phyloP scores from a whole-genome alignment of 1,140 invertebrate genomes.

The Drosophila nigromelanica region DNA sequence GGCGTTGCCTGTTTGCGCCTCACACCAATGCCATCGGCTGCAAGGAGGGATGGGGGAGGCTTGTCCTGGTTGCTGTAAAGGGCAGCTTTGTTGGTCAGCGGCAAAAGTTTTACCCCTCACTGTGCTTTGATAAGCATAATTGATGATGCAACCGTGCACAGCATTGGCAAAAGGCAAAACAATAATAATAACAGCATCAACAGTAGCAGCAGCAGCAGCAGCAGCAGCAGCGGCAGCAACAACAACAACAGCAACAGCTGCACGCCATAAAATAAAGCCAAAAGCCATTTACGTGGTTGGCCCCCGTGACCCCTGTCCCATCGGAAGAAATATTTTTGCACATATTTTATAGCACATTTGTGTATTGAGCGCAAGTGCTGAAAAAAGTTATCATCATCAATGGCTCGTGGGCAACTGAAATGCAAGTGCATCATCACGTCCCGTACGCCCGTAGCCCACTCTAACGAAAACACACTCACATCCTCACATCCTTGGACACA shows the following conservation, averaged over 20 bases:
- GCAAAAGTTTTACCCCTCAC: conserved; percentile 65
- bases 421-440: conserved; percentile 68
- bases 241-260: conserved; percentile 19
- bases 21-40: not conserved
- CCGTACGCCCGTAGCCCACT: too few relatives aligned
- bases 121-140: conserved; percentile 80
- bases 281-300: conserved; percentile 65
- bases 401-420: conserved; percentile 38
- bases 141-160: conserved; percentile 73
- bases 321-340: conserved; percentile 67
- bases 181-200: conserved; percentile 27
- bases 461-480: conserved; percentile 23
- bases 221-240: conserved; percentile 23
- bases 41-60: not conserved
- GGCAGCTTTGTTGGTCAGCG: conserved; percentile 59
- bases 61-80: conserved; percentile 2
- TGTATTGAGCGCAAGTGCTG: conserved; percentile 76
- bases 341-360: conserved; percentile 81
- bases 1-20: conserved; percentile 6
- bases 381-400: conserved; percentile 73
- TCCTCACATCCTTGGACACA: conserved; percentile 18
- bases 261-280: conserved; percentile 70
- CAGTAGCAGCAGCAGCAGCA: not conserved
- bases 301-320: conserved; percentile 15
- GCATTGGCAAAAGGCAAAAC: conserved; percentile 54